phyloP scores from a whole-genome alignment of 2,888 invertebrate species.

The Tachina lurida region DNA sequence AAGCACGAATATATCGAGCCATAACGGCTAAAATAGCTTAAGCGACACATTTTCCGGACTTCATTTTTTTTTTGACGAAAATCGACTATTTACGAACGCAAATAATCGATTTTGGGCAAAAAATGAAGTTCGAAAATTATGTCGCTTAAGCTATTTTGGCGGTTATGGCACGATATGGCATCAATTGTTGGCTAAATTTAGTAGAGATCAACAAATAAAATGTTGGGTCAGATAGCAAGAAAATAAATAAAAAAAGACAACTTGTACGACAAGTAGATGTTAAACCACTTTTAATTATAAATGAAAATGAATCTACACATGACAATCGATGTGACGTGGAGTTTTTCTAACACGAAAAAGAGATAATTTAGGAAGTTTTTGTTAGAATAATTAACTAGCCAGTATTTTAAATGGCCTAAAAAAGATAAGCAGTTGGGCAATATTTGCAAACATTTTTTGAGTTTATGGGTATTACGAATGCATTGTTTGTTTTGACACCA shows the following conservation, averaged over 20 bases:
- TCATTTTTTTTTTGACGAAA: too few relatives aligned
- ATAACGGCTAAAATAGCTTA: too few relatives aligned
- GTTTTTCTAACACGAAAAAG: not conserved
- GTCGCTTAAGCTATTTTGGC: too few relatives aligned
- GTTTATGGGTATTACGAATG: not conserved
- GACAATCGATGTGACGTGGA: not conserved
- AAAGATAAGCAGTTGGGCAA: not conserved
- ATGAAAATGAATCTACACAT: conserved; percentile 10
- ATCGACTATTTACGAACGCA: too few relatives aligned
- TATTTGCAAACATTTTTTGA: not conserved
- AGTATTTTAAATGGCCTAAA: not conserved
- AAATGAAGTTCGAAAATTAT: too few relatives aligned
- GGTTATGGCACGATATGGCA: too few relatives aligned
- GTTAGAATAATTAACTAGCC: conserved; percentile 1
- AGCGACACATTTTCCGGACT: too few relatives aligned
- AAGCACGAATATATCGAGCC: conserved; percentile 11
- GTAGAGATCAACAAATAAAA: conserved; percentile 31
- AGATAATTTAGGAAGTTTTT: not conserved
- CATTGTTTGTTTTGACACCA: not conserved
- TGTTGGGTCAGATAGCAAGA: conserved; percentile 40
- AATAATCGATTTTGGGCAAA: too few relatives aligned
- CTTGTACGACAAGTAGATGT: conserved; percentile 20
- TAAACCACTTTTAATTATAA: conserved; percentile 31
- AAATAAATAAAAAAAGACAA: conserved; percentile 22
- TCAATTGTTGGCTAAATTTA: conserved; percentile 47